Base-by-base conservation (phyloP, 1,140 invertebrate species). In the Acromyrmex echinatior region DNA sequence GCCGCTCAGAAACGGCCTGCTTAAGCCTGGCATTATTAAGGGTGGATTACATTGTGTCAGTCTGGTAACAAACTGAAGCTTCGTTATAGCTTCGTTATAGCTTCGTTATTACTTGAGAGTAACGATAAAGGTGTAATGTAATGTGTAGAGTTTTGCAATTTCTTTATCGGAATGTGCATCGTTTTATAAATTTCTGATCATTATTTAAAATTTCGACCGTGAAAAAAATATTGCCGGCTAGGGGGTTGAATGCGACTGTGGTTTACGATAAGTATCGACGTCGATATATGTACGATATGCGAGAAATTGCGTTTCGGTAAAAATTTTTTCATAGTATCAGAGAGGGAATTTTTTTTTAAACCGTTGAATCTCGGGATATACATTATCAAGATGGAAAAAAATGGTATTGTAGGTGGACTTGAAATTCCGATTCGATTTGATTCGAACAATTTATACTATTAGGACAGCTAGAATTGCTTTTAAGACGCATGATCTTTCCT, bases 401-500 rank as follows among this genome's bases (percentile, higher is more conserved):
- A 84, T 25, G 65, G 45, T 56, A 51, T 25, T 53, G 39, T 68
- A 62, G 39, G 73, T 85, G 66, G 73, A 62, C 76, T 76, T 80
- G 60, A 56, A 86, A 76, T 84, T 74, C 51, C 74, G 86, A 51
- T 90, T 90, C 84, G 89, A 82, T 74, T 90, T 78, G 85, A 58
- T 87, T 71, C 86, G 89, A 90, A 90, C 89, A 90, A 90, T 90
- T 87, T 85, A 90, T 90, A 87, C 65, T 60, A 90, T 90, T 90
- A 87, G 88, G 71, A 62, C 58, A 79, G 53, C 78, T 66, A 82
- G 73, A 74, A 90, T 85, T 70, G 71, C 71, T 84, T 84, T 56
- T 62, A 60, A 76, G n/a, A 28, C 56, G 80, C 39, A 35, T 39
- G 66, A 31, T 70, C 63, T 53, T 53, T 74, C 78, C 45, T 81